Evolutionary conservation across 1,140 invertebrate species (phyloP).

Genomic region (Teleopsis dalmanni): DNA sequence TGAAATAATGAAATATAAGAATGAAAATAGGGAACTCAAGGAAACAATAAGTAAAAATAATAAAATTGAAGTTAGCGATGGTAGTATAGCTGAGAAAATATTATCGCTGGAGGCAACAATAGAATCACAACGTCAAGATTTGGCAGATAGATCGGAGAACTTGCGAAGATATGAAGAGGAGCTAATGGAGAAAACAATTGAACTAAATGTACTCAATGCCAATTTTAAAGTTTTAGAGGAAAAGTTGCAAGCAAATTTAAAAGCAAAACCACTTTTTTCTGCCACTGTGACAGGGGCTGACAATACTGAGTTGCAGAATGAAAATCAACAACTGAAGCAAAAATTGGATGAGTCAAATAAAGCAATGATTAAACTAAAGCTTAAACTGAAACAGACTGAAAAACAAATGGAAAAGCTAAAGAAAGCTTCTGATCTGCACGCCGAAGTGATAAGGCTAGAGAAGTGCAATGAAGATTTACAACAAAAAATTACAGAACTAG

Average conservation of each 20-base stretch:
- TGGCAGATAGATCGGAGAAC: conserved; percentile 35
- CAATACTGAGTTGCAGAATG: conserved; percentile 66
- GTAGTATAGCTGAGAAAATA: conserved; percentile 42
- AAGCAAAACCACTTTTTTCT: conserved; percentile 39
- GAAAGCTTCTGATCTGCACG: conserved; percentile 61
- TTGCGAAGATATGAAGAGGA: conserved; percentile 48
- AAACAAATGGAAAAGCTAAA: conserved; percentile 72
- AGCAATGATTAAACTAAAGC: conserved; percentile 76
- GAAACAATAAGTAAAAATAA: conserved; percentile 9
- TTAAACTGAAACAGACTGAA: conserved; percentile 74
- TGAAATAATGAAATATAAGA: conserved; percentile 18
- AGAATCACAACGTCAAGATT: conserved; percentile 46
- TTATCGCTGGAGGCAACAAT: conserved; percentile 46
- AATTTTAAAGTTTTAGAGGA: conserved; percentile 49
- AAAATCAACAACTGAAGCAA: conserved; percentile 55
- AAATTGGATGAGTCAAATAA: conserved; percentile 70
- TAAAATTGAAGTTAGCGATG: conserved; percentile 27
- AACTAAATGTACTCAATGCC: conserved; percentile 44
- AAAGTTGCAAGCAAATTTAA: conserved; percentile 43
- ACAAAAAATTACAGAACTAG: conserved; percentile 72
- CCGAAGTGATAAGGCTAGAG: conserved; percentile 56
- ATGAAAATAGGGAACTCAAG: conserved; percentile 17
- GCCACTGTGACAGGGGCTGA: conserved; percentile 52
- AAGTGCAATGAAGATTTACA: conserved; percentile 57
- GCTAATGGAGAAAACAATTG: conserved; percentile 48